A percentile compares a stretch with the other conserved stretches of the same genome.
These are phyloP conservation scores for Pinna nobilis DNA, from an alignment of 1,140 invertebrate species.

Conservation along the genomic window DNA sequence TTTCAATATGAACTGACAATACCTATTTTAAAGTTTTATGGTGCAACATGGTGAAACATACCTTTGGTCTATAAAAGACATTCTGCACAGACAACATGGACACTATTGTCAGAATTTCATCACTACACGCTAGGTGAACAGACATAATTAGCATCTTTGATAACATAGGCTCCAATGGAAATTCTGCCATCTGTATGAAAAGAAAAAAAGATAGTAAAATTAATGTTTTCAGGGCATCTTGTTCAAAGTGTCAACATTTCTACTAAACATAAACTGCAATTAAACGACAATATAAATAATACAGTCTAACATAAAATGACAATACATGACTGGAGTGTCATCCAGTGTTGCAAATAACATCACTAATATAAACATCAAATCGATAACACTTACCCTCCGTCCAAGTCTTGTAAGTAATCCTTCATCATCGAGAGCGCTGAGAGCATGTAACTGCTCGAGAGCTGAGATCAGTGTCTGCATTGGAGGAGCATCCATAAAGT, in stretches of 20 bases:
- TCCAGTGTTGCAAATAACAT: too few species aligned
- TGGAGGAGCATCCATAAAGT: constrained; percentile 99
- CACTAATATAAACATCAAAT: too few species aligned
- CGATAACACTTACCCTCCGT: constrained; percentile 82
- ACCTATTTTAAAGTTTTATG: not conserved
- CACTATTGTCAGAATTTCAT: constrained; percentile 98
- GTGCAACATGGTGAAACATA: too few species aligned
- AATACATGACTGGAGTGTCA: too few species aligned
- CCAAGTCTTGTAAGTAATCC: constrained; percentile 95
- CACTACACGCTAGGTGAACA: constrained; percentile 97
- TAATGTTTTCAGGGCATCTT: too few species aligned
- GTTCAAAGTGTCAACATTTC: too few species aligned
- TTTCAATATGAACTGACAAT: not conserved
- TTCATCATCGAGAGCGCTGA: constrained; percentile 98
- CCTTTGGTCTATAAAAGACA: constrained; percentile 93
- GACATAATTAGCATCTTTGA: constrained; percentile 99
- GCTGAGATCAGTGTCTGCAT: constrained; percentile 95
- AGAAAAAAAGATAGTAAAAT: constrained; percentile 1
- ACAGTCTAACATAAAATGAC: too few species aligned
- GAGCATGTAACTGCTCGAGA: constrained; percentile 95
- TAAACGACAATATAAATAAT: too few species aligned
- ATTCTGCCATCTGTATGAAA: constrained; percentile 94
- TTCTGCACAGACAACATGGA: constrained; percentile 99
- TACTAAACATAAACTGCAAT: too few species aligned
- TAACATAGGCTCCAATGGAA: constrained; percentile 98